Evolutionary conservation across 64 coral and sea anemone species (phyloP), one percentile per base, ranked within the genome.

Genomic region (Pocillopora verrucosa): DNA sequence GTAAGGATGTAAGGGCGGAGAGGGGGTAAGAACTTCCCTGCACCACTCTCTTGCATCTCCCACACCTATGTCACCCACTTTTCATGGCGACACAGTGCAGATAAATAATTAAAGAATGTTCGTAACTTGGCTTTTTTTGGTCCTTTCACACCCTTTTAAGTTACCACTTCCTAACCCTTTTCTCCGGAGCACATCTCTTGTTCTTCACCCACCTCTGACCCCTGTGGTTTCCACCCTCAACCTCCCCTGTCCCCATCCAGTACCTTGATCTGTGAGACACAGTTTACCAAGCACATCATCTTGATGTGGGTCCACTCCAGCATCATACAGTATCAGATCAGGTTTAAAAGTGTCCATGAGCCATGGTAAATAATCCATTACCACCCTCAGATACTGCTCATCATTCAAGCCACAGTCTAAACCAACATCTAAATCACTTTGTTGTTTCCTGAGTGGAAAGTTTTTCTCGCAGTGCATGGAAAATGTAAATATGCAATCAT

Each of bases 391-490:
- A 80, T 92, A 92, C 62, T 92, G 73, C 10, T 79, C 65, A 63
- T 92, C 90, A 36, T 87, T 68, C 36, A 92, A 78, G 36, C 90
- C 83, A 80, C 83, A 79, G 25, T 76, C 82, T 22, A 92, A 58
- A 73, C 90, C 84, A 58, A 92, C 61, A 59, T 92, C 90, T 63
- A 92, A 87, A 78, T 92, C 84, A 22, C 90, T 92, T 56, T 58
- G 75, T 36, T 92, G 90, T 74, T 92, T 92, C 16, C 83, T 41
- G 58, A 92, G 65, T 60, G 90, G 90, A 41, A 92, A 92, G 61
- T 92, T 92, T 57, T 92, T 87, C 90, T 92, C 90, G 57, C 82
- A 92, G 64, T 92, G 90, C 30, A 87, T 85, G 16, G 90, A 92
- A 16, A 92, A 92, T 6, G 90, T 92, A 16, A 92, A 92, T 5